Percentiles rank a stretch among this genome's conserved stretches.
These are phyloP conservation scores for Enteromius unitaeniatus DNA, from an alignment of 2,797 vertebrate species.

Conservation along the genomic window DNA sequence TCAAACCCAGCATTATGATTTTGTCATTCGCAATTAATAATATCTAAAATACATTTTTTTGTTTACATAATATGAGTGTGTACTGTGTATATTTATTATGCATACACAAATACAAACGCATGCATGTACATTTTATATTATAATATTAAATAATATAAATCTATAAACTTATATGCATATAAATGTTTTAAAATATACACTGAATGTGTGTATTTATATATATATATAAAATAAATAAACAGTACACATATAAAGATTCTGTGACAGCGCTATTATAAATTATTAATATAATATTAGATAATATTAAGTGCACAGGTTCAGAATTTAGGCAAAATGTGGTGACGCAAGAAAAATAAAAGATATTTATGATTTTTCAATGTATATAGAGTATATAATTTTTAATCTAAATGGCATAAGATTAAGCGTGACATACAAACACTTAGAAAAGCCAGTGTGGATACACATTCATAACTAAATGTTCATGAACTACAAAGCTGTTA, in stretches of 20 bases:
- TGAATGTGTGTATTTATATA: no score
- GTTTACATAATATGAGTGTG: no score
- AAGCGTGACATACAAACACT: background rate
- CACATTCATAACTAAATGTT: background rate
- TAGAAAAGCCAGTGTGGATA: background rate
- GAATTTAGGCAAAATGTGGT: background rate
- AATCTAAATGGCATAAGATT: background rate
- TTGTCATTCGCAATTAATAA: no score
- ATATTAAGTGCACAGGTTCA: background rate
- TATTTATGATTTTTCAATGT: background rate
- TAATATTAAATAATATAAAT: no score
- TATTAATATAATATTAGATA: background rate
- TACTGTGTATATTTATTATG: no score
- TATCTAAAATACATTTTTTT: no score
- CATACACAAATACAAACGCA: no score
- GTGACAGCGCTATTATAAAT: background rate
- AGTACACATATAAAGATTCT: no score
- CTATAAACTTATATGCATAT: no score
- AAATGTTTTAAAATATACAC: no score
- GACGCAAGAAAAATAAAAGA: background rate
- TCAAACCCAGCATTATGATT: background rate
- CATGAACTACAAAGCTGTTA: background rate
- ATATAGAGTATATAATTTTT: background rate
- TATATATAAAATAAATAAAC: no score
- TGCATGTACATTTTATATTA: no score